Evolutionary conservation across 1,140 invertebrate species (phyloP), one percentile per base, ranked within the genome.

Genomic region (Lordiphosa mommai): DNA sequence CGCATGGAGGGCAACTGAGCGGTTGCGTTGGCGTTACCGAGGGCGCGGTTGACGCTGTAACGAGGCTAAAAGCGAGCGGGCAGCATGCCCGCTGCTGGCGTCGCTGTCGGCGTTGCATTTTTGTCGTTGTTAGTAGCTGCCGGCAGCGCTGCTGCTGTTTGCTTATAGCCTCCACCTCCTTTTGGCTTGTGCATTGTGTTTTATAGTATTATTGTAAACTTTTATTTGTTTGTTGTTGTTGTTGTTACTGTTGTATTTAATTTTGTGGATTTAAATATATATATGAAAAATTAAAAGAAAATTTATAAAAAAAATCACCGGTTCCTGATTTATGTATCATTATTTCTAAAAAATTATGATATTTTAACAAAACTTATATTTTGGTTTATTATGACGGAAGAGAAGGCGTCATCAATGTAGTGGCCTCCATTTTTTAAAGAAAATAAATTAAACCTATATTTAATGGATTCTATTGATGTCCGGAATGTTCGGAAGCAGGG

Each of bases 151-250:
- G 49, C 43, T 66, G 64, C 55, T 76, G 66, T 70, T 72, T 74
- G 63, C 67, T 77, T 76, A 84, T 84, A 84, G 77, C 77, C 77
- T 84, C 77, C 79, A 84, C 77, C 77, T 84, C 77, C 77, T 84
- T 84, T 84, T 68, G 44, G 50, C 59, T 59, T 72, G 51, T 72
- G 72, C 68, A 84, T 84, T 84, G 77, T 84, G 77, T 84, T 84
- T 77, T 68, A 61, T 61, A 55, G 53, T 79, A 61, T 60, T 72
- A 55, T 74, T 76, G 61, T 72, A 77, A 55, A 60, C 69, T 57
- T 77, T 58, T 80, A 16, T 70, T 32, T 61, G 44, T 63, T 50
- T 63, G 48, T 69, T 69, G 33, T 4, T 34, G 52, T 58, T 67
- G 44, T 41, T 63, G n/a, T n/a, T n/a, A n/a, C n/a, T n/a, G n/a